Conservation (phyloP, 2,113 vertebrate species). For the Spilogale gracilis region DNA sequence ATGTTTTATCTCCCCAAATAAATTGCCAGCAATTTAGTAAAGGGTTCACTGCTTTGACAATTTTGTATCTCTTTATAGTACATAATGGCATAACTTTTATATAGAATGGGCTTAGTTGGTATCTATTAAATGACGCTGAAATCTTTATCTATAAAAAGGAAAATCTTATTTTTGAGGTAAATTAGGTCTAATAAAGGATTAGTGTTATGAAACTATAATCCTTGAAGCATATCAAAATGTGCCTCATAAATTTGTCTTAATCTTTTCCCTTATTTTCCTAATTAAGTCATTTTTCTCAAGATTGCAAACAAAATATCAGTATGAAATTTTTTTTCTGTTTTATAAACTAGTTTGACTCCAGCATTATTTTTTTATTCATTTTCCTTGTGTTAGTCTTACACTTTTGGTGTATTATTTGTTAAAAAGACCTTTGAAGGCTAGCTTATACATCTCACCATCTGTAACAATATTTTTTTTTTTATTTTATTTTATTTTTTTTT, state of each 20-base stretch:
- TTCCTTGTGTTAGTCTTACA: background rate
- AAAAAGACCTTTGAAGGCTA: constrained; percentile 8
- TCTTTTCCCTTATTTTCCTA: constrained; percentile 42
- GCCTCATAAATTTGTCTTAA: constrained; percentile 1
- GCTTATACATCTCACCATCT: background rate
- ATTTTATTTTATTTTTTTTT: no score
- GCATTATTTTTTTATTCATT: constrained; percentile 55
- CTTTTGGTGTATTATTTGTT: constrained; percentile 38
- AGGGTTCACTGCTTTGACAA: background rate
- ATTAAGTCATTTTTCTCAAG: constrained; percentile 43
- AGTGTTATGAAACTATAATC: background rate
- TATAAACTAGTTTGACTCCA: constrained; percentile 7
- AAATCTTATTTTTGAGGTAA: constrained; percentile 49
- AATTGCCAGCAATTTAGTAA: background rate
- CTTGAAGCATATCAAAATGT: constrained; percentile 23
- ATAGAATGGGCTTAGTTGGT: background rate
- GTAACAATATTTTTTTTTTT: no score
- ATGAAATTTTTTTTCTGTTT: constrained; percentile 47
- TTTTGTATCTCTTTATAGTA: constrained; percentile 16
- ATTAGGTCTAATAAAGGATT: constrained; percentile 36
- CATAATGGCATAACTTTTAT: background rate
- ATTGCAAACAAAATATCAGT: constrained; percentile 29
- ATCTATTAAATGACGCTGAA: background rate
- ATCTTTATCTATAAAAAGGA: background rate
- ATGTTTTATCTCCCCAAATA: background rate